phyloP scores from a whole-genome alignment of 2,113 vertebrate species.

The Callaeas wilsoni region DNA sequence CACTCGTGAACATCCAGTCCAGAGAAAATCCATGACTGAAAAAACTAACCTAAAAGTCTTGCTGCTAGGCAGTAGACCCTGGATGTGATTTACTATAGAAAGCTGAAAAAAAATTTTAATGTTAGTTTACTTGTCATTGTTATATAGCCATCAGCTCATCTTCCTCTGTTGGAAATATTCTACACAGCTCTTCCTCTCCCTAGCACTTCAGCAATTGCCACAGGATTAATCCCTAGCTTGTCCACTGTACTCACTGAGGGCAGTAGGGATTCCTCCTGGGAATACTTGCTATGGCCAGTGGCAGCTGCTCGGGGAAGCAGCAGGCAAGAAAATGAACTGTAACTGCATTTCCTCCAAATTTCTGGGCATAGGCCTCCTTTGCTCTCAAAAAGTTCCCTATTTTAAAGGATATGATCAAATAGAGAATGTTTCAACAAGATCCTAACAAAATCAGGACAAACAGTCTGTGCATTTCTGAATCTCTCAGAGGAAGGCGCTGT shows the following conservation, averaged over 20 bases:
- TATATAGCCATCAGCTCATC: background rate
- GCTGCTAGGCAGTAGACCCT: background rate
- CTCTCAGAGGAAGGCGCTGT: background rate
- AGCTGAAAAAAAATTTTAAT: background rate
- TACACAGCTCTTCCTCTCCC: background rate
- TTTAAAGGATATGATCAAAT: background rate
- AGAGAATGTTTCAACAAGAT: background rate
- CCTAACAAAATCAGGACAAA: background rate
- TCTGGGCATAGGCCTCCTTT: background rate
- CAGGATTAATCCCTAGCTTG: background rate
- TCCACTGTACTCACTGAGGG: background rate
- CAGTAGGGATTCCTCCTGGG: background rate
- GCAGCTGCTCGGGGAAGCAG: background rate
- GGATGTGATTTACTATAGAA: background rate
- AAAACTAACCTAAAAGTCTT: background rate
- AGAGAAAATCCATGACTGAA: background rate
- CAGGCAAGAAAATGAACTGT: background rate
- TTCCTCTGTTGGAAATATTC: background rate
- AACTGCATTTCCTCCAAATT: background rate
- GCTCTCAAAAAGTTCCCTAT: background rate
- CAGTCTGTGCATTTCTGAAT: background rate
- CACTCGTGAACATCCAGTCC: background rate
- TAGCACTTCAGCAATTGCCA: background rate
- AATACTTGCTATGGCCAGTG: rapidly evolving
- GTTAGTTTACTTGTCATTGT: background rate